Conservation (phyloP, 2,888 invertebrate species). For the Merodon equestris region DNA sequence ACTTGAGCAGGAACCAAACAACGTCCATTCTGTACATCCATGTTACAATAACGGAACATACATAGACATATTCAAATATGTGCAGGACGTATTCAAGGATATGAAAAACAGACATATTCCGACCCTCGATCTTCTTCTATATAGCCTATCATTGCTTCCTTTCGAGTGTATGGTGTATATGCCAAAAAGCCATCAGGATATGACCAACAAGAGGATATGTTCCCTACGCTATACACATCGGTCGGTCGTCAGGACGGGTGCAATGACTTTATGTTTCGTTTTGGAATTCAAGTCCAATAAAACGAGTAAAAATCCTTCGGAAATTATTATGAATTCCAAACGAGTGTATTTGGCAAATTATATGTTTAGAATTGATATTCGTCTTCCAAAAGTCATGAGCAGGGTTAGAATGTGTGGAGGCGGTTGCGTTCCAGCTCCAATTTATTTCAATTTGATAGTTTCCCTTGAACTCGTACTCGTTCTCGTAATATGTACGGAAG, state of each 20-base stretch:
- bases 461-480: not conserved
- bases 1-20: slow-evolving; percentile 11
- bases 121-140: not conserved
- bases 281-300: slow-evolving; percentile 2
- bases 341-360: slow-evolving; percentile 8
- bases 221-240: too few species aligned
- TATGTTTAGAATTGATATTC: not conserved
- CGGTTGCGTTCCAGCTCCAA: not conserved
- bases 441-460: slow-evolving; percentile 2
- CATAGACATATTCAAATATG: not conserved
- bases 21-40: slow-evolving; percentile 10
- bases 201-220: not conserved
- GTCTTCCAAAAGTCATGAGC: not conserved
- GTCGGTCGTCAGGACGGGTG: not conserved
- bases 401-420: not conserved
- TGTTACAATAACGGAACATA: too few species aligned
- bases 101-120: not conserved
- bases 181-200: not conserved
- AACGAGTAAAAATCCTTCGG: slow-evolving; percentile 1
- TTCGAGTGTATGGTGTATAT: not conserved
- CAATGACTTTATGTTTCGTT: slow-evolving; percentile 9
- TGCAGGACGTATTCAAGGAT: not conserved
- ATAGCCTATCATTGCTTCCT: slow-evolving; percentile 2
- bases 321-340: slow-evolving; percentile 10
- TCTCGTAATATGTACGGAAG: too few species aligned